These are phyloP conservation scores for Eidolon dupreanum DNA, from an alignment of 2,797 vertebrate species.

Conservation along the genomic window DNA sequence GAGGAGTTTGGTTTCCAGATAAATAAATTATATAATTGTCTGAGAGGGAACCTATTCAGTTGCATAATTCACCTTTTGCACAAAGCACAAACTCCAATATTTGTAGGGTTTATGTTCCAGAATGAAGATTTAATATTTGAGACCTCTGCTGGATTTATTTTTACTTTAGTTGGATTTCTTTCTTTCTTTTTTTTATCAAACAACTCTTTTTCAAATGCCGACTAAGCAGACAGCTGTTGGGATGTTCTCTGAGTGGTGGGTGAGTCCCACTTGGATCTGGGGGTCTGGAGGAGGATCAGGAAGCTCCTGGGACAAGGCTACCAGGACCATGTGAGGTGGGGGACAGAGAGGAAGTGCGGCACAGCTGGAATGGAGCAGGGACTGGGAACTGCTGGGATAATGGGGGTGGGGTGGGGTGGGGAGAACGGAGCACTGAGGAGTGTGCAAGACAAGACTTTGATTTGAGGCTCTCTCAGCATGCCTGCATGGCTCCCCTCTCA, in stretches of 20 bases:
- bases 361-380: not conserved
- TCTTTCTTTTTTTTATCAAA: conserved; percentile 19
- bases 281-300: not conserved
- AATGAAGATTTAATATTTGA: conserved; percentile 52
- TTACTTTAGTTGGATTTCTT: conserved; percentile 47
- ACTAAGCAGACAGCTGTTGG: not conserved
- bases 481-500: rapidly evolving
- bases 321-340: not conserved
- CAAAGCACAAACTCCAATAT: not conserved
- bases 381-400: not conserved
- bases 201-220: conserved; percentile 27
- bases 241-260: not conserved
- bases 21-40: not conserved
- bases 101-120: conserved; percentile 47
- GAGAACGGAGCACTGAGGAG: not conserved
- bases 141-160: conserved; percentile 51
- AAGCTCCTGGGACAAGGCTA: not conserved
- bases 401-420: rapidly evolving
- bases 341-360: not conserved
- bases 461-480: not conserved
- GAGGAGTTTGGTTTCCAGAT: conserved; percentile 54
- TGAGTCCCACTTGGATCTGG: not conserved
- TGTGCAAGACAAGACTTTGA: not conserved
- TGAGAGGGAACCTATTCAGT: not conserved
- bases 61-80: not conserved